Evolutionary conservation across 1,140 invertebrate genomes (phyloP), one percentile per base, ranked within the genome.

Genomic region (Drosophila kikkawai): DNA sequence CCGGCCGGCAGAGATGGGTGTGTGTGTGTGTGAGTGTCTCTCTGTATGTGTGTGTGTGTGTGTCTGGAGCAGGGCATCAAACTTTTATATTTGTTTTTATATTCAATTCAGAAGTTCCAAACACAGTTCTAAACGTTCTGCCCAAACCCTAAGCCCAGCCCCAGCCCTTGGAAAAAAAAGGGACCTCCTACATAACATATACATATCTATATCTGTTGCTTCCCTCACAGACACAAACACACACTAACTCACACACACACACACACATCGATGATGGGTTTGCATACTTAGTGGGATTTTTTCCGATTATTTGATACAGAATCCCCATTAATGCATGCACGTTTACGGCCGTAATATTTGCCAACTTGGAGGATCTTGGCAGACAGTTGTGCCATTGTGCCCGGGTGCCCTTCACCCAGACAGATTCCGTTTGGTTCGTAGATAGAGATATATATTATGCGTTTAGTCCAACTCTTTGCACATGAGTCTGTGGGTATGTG

Each of bases 51-150:
- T 65, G 44, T 80, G 39, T 50, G 55, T 45, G 37, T 55, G 34
- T 41, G 44, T 50, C 41, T 39, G 42, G 39, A 65, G 48, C 64
- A 85, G 55, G 78, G 76, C 80, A 73, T 80, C 71, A 87, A 87
- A 90, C 63, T 79, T 88, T 88, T 90, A 76, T 90, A 79, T 81
- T 88, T 90, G 85, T 81, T 90, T 81, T 88, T 90, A 85, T 88
- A 82, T 90, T 85, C 81, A 85, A 88, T 85, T 88, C 75, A 79
- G 67, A 90, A 90, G 70, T 75, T 77, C 83, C 57, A 51, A 80
- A 55, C 75, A 48, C 39, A 51, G 51, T 58, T 78, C 58, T 50
- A 61, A 67, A 63, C 42, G 64, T 45, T 66, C 53, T 29, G 42
- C 44, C 41, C 63, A 55, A 47, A 11, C 56, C 17, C 36, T 22